Base-by-base conservation (phyloP, 2,113 vertebrate species). In the Campylorhamphus procurvoides region DNA sequence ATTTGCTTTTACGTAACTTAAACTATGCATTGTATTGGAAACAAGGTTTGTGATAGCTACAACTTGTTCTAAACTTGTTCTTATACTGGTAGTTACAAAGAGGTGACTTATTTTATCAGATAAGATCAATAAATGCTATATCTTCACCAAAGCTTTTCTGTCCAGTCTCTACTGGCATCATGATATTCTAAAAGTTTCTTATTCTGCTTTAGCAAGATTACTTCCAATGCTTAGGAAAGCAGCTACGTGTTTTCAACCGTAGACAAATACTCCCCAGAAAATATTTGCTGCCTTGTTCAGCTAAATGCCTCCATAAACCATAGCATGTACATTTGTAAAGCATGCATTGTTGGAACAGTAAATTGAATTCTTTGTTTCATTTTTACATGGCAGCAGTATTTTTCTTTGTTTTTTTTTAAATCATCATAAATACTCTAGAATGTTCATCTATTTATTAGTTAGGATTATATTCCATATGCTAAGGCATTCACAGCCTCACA, bases 231-330 rank as follows among this genome's bases (percentile, higher is more conserved):
- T 69, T 24, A 55, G 37, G 80, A 96, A 95, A 73, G 31, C 47
- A 75, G 4, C 55, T 31, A 47, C 25, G 39, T 3, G 3, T 49
- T 92, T 92, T 84, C 53, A 87, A 10, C 31, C 42, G 27, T 16
- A 69, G 67, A 82, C 18, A 82, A 93, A 88, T 73, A 18, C 49
- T 89, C 93, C 55, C 52, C 31, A 94, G 72, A 78, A 93, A 92
- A 78, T 37, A 76, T 87, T 92, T 64, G 60, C 79, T 85, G 50
- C n/a, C 64, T 93, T 72, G 55, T 84, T 94, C 55, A 90, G 69
- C 35, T 84, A 87, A 85, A 73, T 35, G 19, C 18, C 44, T 92
- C 72, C 3, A 2, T 64, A 84, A 81, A 74, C 58, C 49, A 22
- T 35, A 87, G 39, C n/a, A 23, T 13, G 23, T 46, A 76, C 20